phyloP scores from a whole-genome alignment of 1,140 invertebrate genomes.

The Lamellibrachia luymesi region DNA sequence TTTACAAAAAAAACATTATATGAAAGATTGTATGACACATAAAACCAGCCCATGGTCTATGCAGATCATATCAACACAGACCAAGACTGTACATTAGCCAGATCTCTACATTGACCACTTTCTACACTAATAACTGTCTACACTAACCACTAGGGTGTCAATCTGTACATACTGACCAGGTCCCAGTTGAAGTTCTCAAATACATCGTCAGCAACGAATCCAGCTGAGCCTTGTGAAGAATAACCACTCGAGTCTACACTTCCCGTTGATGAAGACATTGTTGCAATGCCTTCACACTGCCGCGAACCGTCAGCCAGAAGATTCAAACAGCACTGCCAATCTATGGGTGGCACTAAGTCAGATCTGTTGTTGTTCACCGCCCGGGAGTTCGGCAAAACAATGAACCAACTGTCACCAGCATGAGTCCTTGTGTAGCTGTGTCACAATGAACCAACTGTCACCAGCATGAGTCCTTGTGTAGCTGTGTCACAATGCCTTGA shows the following conservation, averaged over 20 bases:
- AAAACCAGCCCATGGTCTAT: background rate
- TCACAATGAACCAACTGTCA: background rate
- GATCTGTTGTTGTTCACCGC: background rate
- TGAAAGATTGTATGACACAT: background rate
- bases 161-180: constrained; percentile 10
- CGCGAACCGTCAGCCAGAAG: background rate
- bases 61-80: background rate
- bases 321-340: background rate
- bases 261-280: background rate
- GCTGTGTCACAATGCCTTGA: background rate
- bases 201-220: background rate
- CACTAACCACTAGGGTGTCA: background rate
- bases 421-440: background rate
- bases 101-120: no score
- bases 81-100: background rate
- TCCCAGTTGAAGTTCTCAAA: constrained; percentile 14
- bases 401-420: background rate
- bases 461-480: background rate
- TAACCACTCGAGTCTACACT: background rate
- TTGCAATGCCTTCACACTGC: no score
- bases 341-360: background rate
- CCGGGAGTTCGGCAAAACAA: background rate
- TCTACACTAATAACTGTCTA: background rate
- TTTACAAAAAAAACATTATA: background rate
- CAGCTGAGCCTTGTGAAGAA: background rate